Evolutionary conservation across 2,888 invertebrate genomes (phyloP).

Genomic region (Phyllotreta cruciferae): DNA sequence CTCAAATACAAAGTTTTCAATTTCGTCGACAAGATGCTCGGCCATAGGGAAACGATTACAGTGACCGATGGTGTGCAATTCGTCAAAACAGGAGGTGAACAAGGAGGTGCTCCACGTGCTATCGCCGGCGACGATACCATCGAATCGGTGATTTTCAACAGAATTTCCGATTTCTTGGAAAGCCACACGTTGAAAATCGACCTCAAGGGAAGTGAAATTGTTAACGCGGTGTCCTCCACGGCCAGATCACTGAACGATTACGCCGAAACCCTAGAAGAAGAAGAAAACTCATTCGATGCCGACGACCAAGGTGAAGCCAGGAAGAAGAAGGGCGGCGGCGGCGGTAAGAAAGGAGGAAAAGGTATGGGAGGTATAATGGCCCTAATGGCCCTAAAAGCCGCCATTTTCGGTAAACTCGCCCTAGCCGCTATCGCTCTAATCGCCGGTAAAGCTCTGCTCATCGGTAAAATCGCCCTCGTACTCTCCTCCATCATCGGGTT

Average conservation of each 20-base stretch:
- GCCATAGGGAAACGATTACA: slow-evolving; percentile 80
- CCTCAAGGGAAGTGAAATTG: slow-evolving; percentile 83
- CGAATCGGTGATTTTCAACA: slow-evolving; percentile 69
- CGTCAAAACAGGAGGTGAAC: slow-evolving; percentile 71
- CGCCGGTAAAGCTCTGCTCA: slow-evolving; percentile 83
- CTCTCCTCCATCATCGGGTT: slow-evolving; percentile 83
- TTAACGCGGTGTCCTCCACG: slow-evolving; percentile 79
- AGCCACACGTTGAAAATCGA: slow-evolving; percentile 85
- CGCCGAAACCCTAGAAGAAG: slow-evolving; percentile 69
- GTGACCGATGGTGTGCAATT: slow-evolving; percentile 85
- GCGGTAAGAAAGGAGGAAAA: slow-evolving; percentile 70
- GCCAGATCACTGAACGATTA: slow-evolving; percentile 82
- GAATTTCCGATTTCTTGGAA: slow-evolving; percentile 78
- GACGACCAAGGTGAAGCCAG: slow-evolving; percentile 72
- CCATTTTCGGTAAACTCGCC: slow-evolving; percentile 78
- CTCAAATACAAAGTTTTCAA: slow-evolving; percentile 87
- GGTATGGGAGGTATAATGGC: slow-evolving; percentile 79
- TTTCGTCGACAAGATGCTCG: slow-evolving; percentile 84
- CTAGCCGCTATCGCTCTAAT: slow-evolving; percentile 84
- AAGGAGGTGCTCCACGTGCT: slow-evolving; percentile 80
- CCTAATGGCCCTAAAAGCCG: slow-evolving; percentile 78
- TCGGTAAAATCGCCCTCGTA: slow-evolving; percentile 85
- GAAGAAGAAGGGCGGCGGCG: slow-evolving; percentile 65
- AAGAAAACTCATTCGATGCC: slow-evolving; percentile 60
- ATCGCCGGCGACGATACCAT: slow-evolving; percentile 71